phyloP scores from a whole-genome alignment of 1,140 invertebrate species.

The Drosophila pruinosa region DNA sequence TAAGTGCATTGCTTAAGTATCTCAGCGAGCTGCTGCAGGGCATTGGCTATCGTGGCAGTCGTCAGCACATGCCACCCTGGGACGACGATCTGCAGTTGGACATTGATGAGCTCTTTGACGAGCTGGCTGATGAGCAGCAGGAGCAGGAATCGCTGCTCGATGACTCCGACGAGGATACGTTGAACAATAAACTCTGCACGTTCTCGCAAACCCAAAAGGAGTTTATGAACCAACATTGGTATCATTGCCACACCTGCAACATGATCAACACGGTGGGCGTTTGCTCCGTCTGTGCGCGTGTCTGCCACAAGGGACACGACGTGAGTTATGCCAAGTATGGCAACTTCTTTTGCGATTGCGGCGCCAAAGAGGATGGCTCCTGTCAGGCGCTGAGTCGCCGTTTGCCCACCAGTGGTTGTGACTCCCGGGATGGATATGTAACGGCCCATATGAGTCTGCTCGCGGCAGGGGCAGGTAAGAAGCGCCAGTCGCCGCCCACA shows the following conservation, averaged over 20 bases:
- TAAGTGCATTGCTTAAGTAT: slow-evolving; percentile 82
- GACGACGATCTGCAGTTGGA: slow-evolving; percentile 90
- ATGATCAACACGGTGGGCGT: slow-evolving; percentile 99
- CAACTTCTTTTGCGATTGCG: slow-evolving; percentile 99
- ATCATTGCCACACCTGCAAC: slow-evolving; percentile 98
- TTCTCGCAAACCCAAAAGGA: slow-evolving; percentile 98
- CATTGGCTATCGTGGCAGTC: slow-evolving; percentile 82
- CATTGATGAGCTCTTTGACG: slow-evolving; percentile 87
- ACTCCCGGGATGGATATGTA: slow-evolving; percentile 29
- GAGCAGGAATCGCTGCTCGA: slow-evolving; percentile 96
- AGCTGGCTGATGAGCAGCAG: slow-evolving; percentile 90
- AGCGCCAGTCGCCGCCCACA: slow-evolving; percentile 49
- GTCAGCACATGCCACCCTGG: slow-evolving; percentile 89
- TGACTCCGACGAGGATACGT: slow-evolving; percentile 97
- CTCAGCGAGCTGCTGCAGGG: slow-evolving; percentile 84
- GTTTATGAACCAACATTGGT: slow-evolving; percentile 99
- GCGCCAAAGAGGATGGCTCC: slow-evolving; percentile 95
- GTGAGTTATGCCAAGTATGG: slow-evolving; percentile 99
- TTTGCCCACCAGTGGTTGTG: slow-evolving; percentile 38
- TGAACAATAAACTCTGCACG: slow-evolving; percentile 97
- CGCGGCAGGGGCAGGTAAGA: slow-evolving; percentile 37
- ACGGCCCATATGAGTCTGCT: slow-evolving; percentile 57
- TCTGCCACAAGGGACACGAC: slow-evolving; percentile 98
- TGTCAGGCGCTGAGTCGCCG: slow-evolving; percentile 80
- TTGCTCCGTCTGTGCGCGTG: slow-evolving; percentile 97